Evolutionary conservation across 2,888 invertebrate genomes (phyloP).

Genomic region (Dioctria linearis): DNA sequence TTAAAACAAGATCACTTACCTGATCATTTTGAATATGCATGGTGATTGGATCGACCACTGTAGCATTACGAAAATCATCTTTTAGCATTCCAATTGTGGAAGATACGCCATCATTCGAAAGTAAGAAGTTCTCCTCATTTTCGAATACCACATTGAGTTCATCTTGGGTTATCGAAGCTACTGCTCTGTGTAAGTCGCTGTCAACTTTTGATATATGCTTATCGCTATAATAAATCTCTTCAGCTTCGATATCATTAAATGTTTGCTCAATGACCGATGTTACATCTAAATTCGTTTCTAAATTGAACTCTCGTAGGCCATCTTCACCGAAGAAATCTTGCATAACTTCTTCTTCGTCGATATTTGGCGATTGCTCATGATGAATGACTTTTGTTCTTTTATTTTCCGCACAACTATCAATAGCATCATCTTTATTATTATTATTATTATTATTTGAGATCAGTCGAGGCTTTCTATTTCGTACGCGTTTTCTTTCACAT

Average conservation of each 20-base stretch:
- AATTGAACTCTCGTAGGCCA: constrained; percentile 14
- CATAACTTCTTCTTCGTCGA: constrained; percentile 3
- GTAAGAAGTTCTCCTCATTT: neutral
- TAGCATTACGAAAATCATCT: constrained; percentile 5
- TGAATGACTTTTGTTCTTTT: neutral
- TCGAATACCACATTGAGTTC: neutral
- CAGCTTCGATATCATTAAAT: constrained; percentile 4
- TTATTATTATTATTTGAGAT: neutral
- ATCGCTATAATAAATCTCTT: neutral
- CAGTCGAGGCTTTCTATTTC: constrained; percentile 64
- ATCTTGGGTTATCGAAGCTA: constrained; percentile 5
- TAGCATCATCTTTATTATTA: neutral
- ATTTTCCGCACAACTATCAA: neutral
- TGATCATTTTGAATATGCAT: constrained; percentile 40
- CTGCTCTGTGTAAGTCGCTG: neutral
- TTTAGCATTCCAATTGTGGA: constrained; percentile 54
- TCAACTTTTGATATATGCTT: constrained; percentile 6
- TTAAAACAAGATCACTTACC: neutral
- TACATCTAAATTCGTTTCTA: constrained; percentile 23
- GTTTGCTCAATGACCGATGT: constrained; percentile 15
- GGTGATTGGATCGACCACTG: constrained; percentile 52
- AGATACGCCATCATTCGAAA: constrained; percentile 35
- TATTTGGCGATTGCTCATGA: neutral
- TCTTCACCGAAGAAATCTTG: constrained; percentile 15
- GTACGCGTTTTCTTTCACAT: constrained; percentile 67